Evolutionary conservation across 2,113 vertebrate species (phyloP), one percentile per base, ranked within the genome.

Genomic region (Nestor notabilis): DNA sequence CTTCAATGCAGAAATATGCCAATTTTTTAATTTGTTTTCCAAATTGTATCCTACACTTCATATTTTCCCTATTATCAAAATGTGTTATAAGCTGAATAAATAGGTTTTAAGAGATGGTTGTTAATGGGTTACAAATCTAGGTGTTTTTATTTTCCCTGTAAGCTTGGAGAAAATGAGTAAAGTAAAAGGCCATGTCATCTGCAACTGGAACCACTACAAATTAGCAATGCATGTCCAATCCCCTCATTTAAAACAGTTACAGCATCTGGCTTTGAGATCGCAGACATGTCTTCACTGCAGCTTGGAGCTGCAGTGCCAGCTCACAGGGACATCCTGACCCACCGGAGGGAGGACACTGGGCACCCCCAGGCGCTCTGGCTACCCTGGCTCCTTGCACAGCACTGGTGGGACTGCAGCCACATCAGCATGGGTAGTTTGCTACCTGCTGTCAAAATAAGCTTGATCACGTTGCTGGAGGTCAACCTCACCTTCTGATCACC

Each of bases 301-400:
- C 39, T 27, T 31, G 35, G 68, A 75, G 39, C 24, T 80, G 58
- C 1, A 2, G 61, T 29, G 37, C 28, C 52, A 83, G 47, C 58
- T 82, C 23, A 5, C 13, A 23, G 39, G 33, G 37, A 20, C 16
- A 4, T 12, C 7, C 17, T 77, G 55, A 8, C n/a, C 24, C 5
- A 0, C 24, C 0, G 1, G 27, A 72, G 12, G 3, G 23, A 58
- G 10, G 7, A 23, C 39, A 7, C 0, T 6, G 41, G 21, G 18
- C 33, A 35, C 41, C 10, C 41, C 4, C 49, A 44, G 47, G 25
- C 29, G 5, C 33, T 91, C 69, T 58, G 72, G 43, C n/a, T 74
- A 1, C 31, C 19, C 13, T 10, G 9, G 3, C 25, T 56, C 52
- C 61, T 33, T 37, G 20, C 17, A 1, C 13, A 61, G 20, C 27